Evolutionary conservation across 2,113 vertebrate genomes (phyloP), one percentile per base, ranked within the genome.

Genomic region (Climacteris rufus): DNA sequence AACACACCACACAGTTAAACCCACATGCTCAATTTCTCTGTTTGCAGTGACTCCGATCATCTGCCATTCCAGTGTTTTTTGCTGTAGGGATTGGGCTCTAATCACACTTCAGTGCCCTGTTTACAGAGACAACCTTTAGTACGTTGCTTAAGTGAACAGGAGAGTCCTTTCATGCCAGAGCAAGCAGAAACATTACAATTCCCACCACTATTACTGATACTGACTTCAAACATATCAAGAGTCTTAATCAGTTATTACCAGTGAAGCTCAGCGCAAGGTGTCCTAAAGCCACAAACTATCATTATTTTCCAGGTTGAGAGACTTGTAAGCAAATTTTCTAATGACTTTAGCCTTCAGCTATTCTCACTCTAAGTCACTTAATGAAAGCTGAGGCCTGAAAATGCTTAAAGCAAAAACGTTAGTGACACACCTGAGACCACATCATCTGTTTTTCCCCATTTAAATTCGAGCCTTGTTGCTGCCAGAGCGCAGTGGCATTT

Each of bases 281-380:
- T 65, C 70, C 44, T 70, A 54, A 80, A 86, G 83, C 52, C 84
- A 60, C 47, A 70, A 88, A 86, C 80, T 23, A 24, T 53, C 72
- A 42, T 85, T 91, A 66, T 71, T 94, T 91, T 95, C 31, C 64
- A 91, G 40, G 74, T 3, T 89, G 79, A 93, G 44, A 85, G 92
- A 90, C 72, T 81, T 75, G 68, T 91, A 95, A 96, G 91, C 83
- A 96, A 95, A 94, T 95, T 81, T 90, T 85, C 74, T 87, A 89
- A 91, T 74, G 7, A 87, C 70, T 96, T 78, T 20, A 82, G 69
- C 83, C 83, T 66, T 72, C 39, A 66, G 89, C 54, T 83, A 80
- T 70, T 85, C 80, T 85, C 80, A 49, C 39, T 83, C 65, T 83
- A 92, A 96, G 57, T 76, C 1, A 5, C 35, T 92, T 87, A 92